These are phyloP conservation scores for Cryptocephalus moraei DNA, from an alignment of 2,888 invertebrate genomes.

Conservation along the genomic window DNA sequence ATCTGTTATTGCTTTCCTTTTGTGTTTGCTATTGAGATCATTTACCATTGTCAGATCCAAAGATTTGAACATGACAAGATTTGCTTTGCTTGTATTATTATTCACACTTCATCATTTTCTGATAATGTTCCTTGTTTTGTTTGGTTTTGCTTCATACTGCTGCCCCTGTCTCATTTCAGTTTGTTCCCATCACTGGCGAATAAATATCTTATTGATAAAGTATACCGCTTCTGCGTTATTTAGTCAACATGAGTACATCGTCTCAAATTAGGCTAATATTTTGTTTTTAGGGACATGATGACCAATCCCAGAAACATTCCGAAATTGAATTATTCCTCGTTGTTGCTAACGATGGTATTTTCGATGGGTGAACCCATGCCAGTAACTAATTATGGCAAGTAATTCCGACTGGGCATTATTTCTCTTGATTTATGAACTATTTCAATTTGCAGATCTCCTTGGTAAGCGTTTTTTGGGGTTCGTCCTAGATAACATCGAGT, in stretches of 20 bases:
- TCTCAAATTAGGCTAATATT: too few species aligned
- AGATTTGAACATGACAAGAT: too few species aligned
- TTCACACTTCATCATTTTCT: too few species aligned
- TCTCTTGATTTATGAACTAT: not conserved
- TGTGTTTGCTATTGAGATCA: not conserved
- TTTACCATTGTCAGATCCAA: not conserved
- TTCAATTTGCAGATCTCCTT: constrained; percentile 60
- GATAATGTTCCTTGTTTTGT: too few species aligned
- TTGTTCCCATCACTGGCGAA: too few species aligned
- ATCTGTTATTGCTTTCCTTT: not conserved
- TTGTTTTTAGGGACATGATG: constrained; percentile 56
- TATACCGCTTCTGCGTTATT: too few species aligned
- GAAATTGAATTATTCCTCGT: constrained; percentile 71
- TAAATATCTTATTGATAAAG: too few species aligned
- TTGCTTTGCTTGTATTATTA: too few species aligned
- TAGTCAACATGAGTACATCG: too few species aligned
- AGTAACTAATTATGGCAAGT: constrained; percentile 76
- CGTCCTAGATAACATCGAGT: constrained; percentile 72
- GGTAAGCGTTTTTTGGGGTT: constrained; percentile 73
- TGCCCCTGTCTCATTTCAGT: too few species aligned
- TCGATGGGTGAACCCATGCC: constrained; percentile 87
- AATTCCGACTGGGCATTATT: not conserved
- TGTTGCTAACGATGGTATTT: constrained; percentile 78
- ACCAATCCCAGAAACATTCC: constrained; percentile 68
- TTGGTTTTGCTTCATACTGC: too few species aligned